Evolutionary conservation across 2,888 invertebrate genomes (phyloP).

Genomic region (Notodonta ziczac): DNA sequence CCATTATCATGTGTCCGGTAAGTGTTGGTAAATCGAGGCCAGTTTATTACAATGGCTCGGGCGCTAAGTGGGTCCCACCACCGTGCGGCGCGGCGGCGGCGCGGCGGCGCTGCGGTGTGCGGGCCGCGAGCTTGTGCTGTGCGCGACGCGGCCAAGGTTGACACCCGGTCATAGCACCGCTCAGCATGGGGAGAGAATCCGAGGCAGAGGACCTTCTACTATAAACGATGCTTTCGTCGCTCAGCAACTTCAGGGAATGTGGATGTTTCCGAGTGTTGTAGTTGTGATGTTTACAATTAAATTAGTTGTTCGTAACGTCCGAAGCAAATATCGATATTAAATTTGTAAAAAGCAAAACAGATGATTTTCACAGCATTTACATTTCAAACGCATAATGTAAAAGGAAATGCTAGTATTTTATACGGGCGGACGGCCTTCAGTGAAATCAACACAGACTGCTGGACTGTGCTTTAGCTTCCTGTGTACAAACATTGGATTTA

Average conservation of each 20-base stretch:
- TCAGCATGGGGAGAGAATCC: background rate
- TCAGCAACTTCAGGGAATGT: no score
- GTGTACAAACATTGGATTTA: no score
- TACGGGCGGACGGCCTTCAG: no score
- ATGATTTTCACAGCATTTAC: background rate
- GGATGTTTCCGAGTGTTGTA: no score
- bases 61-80: slow-evolving; percentile 21
- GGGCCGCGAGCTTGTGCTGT: background rate
- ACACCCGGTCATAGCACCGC: background rate
- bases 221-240: no score
- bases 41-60: slow-evolving; percentile 26
- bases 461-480: no score
- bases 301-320: background rate
- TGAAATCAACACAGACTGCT: no score
- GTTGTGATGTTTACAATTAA: background rate
- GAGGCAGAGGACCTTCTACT: no score
- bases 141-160: slow-evolving; percentile 3
- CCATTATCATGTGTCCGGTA: slow-evolving; percentile 13
- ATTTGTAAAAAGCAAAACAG: no score
- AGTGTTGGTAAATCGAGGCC: slow-evolving; percentile 28
- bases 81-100: background rate
- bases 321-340: no score
- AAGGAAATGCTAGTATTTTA: no score
- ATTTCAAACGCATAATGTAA: no score
- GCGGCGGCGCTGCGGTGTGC: background rate